Evolutionary conservation across 2,113 vertebrate genomes (phyloP).

Genomic region (Tetrax tetrax): DNA sequence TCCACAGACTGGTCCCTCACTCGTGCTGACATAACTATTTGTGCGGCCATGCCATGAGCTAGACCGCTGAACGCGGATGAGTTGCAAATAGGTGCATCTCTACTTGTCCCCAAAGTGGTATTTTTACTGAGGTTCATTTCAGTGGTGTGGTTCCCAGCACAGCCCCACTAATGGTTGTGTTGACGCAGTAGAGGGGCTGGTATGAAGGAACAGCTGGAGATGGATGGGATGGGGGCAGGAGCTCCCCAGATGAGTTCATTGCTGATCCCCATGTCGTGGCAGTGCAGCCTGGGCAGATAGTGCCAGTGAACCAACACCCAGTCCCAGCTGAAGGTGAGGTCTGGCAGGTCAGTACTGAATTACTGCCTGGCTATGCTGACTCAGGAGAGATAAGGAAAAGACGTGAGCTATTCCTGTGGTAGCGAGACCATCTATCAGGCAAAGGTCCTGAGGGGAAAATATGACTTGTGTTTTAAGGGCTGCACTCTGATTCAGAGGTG

Average conservation of each 20-base stretch:
- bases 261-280: rapidly evolving
- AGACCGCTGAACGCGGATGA: not conserved
- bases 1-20: not conserved
- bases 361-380: not conserved
- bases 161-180: rapidly evolving
- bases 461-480: not conserved
- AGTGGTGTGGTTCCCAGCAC: not conserved
- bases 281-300: not conserved
- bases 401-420: not conserved
- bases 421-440: not conserved
- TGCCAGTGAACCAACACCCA: not conserved
- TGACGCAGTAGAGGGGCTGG: not conserved
- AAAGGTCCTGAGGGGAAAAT: not conserved
- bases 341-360: not conserved
- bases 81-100: not conserved
- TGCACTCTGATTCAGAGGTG: not conserved
- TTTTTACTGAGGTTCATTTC: not conserved
- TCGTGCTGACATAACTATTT: not conserved
- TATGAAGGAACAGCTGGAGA: not conserved
- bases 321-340: not conserved
- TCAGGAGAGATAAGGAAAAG: not conserved
- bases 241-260: not conserved
- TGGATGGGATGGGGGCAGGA: not conserved
- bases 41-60: not conserved
- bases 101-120: not conserved